A percentile compares a stretch with the other conserved stretches of the same genome.
These are phyloP conservation scores for Proctacanthus coquilletti DNA, from an alignment of 1,140 invertebrate genomes.

Conservation along the genomic window DNA sequence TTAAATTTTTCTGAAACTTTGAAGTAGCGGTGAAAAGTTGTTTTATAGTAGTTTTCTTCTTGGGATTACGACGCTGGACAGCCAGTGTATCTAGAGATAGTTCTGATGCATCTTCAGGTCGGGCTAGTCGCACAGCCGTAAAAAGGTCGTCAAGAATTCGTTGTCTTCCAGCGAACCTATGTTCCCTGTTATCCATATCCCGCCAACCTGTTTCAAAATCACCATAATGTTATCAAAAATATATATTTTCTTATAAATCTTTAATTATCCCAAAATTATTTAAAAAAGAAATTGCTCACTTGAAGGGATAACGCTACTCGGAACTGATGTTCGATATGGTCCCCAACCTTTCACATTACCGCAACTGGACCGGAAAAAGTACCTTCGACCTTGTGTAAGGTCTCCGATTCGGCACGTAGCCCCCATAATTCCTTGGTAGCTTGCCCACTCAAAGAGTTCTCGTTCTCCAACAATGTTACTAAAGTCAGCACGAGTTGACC, in stretches of 20 bases:
- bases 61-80: conserved; percentile 45
- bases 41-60: conserved; percentile 82
- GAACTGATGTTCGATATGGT: conserved; percentile 52
- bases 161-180: conserved; percentile 47
- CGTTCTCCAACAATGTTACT: conserved; percentile 55
- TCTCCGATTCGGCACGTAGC: conserved; percentile 53
- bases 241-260: too few species aligned
- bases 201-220: conserved; percentile 69
- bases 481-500: conserved; percentile 73
- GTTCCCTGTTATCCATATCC: conserved; percentile 50
- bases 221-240: too few species aligned
- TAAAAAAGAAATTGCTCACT: conserved; percentile 67
- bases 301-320: conserved; percentile 71
- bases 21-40: conserved; percentile 86
- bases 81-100: conserved; percentile 37
- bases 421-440: conserved; percentile 37
- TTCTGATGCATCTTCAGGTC: conserved; percentile 42
- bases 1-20: conserved; percentile 87
- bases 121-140: conserved; percentile 44
- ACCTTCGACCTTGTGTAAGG: conserved; percentile 62
- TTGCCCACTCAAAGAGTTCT: conserved; percentile 53
- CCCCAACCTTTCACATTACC: conserved; percentile 89
- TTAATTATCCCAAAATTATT: too few species aligned
- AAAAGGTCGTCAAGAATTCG: conserved; percentile 61
- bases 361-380: conserved; percentile 71